A percentile compares a stretch with the other conserved stretches of the same genome.
Conservation (phyloP, 2,113 vertebrate genomes). For the Polypterus bichir region DNA sequence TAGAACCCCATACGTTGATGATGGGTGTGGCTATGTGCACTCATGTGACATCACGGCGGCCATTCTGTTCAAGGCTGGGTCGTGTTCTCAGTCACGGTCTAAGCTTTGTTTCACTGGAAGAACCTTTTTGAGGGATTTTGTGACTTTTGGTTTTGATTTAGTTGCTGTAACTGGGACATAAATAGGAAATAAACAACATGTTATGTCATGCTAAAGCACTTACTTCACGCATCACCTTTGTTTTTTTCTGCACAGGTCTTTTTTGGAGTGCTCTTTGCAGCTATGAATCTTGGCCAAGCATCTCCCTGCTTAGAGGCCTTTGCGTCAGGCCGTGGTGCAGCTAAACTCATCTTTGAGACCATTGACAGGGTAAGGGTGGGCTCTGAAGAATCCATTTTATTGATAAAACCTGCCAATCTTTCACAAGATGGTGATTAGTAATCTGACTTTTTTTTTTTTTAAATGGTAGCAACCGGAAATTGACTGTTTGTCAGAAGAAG, state of each 20-base stretch:
- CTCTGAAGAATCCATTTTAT: not conserved
- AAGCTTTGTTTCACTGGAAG: too few species aligned
- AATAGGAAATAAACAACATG: too few species aligned
- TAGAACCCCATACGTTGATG: too few species aligned
- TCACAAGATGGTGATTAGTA: too few species aligned
- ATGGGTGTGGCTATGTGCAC: too few species aligned
- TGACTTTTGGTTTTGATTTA: too few species aligned
- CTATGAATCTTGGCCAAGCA: constrained; percentile 50
- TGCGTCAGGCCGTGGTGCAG: constrained; percentile 50
- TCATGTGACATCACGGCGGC: too few species aligned
- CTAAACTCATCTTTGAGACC: constrained; percentile 50
- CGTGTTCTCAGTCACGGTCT: too few species aligned
- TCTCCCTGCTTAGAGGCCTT: constrained; percentile 55
- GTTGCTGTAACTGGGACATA: too few species aligned
- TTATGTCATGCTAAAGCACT: too few species aligned
- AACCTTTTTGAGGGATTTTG: too few species aligned
- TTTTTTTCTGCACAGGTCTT: constrained; percentile 40
- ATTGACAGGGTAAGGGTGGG: constrained; percentile 44
- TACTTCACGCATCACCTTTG: not conserved
- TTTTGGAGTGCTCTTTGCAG: constrained; percentile 51
- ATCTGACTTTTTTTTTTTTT: constrained; percentile 9
- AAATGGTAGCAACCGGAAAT: constrained; percentile 45
- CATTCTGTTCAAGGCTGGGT: too few species aligned
- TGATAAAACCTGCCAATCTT: not conserved
- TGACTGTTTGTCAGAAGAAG: constrained; percentile 52